Base-by-base conservation (phyloP, 2,113 vertebrate genomes). In the Halichoerus grypus region DNA sequence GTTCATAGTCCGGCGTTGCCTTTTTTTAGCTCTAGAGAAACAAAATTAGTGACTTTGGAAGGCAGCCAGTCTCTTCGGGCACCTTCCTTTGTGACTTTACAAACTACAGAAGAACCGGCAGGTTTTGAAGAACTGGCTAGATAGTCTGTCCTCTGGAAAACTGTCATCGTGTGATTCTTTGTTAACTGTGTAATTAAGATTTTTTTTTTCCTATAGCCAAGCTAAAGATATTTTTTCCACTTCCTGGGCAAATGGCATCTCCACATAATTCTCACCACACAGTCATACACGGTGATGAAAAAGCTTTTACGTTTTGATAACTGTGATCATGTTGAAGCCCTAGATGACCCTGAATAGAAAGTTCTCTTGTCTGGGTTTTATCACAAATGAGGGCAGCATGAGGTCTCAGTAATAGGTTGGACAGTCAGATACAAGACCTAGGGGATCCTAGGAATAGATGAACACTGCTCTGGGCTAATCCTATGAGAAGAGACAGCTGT, bases 241-340 rank as follows among this genome's bases (percentile, higher is more conserved):
- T 98, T 98, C 96, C 92, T 95, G 92, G 57, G 76, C 91, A 87
- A 96, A 93, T 89, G 74, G 53, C 53, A 91, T 95, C 89, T 97
- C 65, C 53, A 90, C 36, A 63, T 82, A 95, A 94, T 89, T 83
- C 77, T 81, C 85, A 82, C 86, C 71, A 96, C 94, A 71, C 33
- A 74, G 82, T 65, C 74, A 79, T 84, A 96, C 57, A 3, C 8
- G 0, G 71, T 55, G 96, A 95, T 55, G 71, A 92, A 86, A 83
- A 92, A 67, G 46, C 65, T 82, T 88, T 82, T 42, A 69, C 28
- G 15, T 90, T 59, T 96, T 94, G 82, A n/a, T 85, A 81, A 97
- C 84, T 59, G 55, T 88, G 87, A 72, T 67, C 65, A 81, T 21
- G 81, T 12, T 3, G 26, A 77, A 83, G 77, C 42, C 72, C 22